phyloP scores from a whole-genome alignment of 2,888 invertebrate species.

The Aethes cnicana region DNA sequence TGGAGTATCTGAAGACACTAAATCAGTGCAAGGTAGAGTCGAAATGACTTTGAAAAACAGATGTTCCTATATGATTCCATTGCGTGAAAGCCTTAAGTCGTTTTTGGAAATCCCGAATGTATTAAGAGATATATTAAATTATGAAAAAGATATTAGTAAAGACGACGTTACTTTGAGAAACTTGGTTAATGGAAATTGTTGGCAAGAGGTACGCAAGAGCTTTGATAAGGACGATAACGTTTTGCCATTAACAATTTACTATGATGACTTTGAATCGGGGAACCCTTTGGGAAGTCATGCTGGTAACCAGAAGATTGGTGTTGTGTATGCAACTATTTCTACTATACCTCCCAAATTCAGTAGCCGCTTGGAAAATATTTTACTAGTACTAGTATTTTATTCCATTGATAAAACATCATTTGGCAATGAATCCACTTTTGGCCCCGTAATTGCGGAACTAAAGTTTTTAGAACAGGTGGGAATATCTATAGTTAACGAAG shows the following conservation, averaged over 20 bases:
- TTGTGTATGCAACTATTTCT: neutral
- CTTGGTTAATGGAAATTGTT: conserved; percentile 1
- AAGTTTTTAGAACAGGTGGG: conserved; percentile 13
- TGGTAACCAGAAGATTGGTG: neutral
- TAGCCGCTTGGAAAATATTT: conserved; percentile 34
- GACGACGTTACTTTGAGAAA: neutral
- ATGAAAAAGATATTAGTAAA: conserved; percentile 3
- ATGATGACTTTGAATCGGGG: neutral
- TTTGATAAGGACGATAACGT: neutral
- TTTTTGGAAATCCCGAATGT: conserved; percentile 7
- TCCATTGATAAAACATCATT: conserved; percentile 29
- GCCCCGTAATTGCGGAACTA: conserved; percentile 34
- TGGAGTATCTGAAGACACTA: too few species aligned
- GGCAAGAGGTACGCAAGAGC: neutral
- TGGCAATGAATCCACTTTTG: conserved; percentile 15
- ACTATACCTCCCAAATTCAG: neutral
- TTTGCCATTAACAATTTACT: neutral
- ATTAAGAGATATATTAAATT: neutral
- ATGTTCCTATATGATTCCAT: conserved; percentile 5
- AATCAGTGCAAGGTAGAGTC: too few species aligned
- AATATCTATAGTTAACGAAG: conserved; percentile 1
- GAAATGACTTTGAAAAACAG: neutral
- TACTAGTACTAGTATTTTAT: conserved; percentile 33
- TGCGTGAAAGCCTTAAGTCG: neutral
- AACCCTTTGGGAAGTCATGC: neutral